Base-by-base conservation (phyloP, 2,113 vertebrate species). In the Eulemur macaco region DNA sequence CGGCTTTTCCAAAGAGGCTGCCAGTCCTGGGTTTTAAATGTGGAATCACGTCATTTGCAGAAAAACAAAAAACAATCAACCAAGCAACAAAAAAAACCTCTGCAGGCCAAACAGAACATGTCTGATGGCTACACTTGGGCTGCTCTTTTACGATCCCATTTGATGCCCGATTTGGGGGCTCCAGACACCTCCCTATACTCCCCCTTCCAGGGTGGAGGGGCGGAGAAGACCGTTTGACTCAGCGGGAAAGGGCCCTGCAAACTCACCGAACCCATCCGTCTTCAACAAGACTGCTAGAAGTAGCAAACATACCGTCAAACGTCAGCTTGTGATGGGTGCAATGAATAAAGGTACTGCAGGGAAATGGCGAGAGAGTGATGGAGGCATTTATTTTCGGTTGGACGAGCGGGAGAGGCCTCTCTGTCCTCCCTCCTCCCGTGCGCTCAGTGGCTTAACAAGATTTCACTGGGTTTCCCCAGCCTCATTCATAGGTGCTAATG, bases 401-500 rank as follows among this genome's bases (percentile, higher is more conserved):
- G 74, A 54, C 15, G 42, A 39, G 39, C 68, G n/a, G 81, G 47
- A 45, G 54, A 82, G 20, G 42, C 39, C 64, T 88, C 52, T 50
- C 9, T 0, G 11, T 3, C 6, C 6, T 27, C 25, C 6, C 25
- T 71, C n/a, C n/a, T 56, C 20, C 18, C n/a, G 18, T 0, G 4
- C 23, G 29, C 20, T 71, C 4, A 1, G 47, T 7, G 64, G 64
- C 73, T 81, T 84, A 81, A 66, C 17, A 13, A 81, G 71, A 29
- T 85, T 83, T 56, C 52, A 1, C 0, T 29, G 76, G 66, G 39
- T 47, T 92, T 94, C 52, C 66, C 39, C 42, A 23, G 58, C 58
- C 76, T 87, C 69, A 0, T 80, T 84, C 88, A 52, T 23, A 42
- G 93, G 81, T 69, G 58, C 64, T 82, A 77, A 85, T 6, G 14